These are phyloP conservation scores for Choreutis nemorana DNA, from an alignment of 2,888 invertebrate genomes.

Conservation along the genomic window DNA sequence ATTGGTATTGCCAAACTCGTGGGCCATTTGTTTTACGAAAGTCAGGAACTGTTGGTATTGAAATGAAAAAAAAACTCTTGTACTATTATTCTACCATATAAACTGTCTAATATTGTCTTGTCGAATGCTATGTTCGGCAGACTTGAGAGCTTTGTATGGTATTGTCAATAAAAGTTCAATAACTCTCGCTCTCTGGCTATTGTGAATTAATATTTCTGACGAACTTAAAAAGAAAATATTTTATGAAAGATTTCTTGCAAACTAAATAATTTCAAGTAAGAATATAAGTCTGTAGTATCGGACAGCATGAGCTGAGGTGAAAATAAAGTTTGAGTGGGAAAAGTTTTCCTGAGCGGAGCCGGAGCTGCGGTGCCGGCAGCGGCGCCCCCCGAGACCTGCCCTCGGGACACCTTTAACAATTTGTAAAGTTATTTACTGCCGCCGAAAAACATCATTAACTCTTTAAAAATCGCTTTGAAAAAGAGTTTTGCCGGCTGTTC, in stretches of 20 bases:
- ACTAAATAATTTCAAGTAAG: conserved; percentile 60
- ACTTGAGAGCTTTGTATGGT: no score
- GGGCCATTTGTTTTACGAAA: no score
- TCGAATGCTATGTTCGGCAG: no score
- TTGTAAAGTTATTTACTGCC: conserved; percentile 62
- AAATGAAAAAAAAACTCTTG: no score
- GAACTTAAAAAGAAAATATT: conserved; percentile 53
- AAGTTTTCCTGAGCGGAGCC: conserved; percentile 50
- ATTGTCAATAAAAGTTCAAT: no score
- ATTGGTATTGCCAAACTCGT: no score
- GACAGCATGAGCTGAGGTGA: conserved; percentile 51
- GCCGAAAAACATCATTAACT: conserved; percentile 58
- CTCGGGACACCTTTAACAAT: conserved; percentile 56
- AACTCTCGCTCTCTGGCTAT: no score
- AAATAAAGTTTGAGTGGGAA: conserved; percentile 64
- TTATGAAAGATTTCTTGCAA: conserved; percentile 51
- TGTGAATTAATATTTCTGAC: conserved; percentile 47
- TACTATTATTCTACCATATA: no score
- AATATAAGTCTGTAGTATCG: conserved; percentile 54
- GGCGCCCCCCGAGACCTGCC: conserved; percentile 37
- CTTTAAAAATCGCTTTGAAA: conserved; percentile 38
- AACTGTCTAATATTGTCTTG: no score
- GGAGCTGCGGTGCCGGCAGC: conserved; percentile 33
- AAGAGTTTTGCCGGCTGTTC: conserved; percentile 24
- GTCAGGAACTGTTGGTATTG: no score